Conservation (phyloP, 92 coral and sea anemone genomes). For the Isaurus tuberculatus region DNA sequence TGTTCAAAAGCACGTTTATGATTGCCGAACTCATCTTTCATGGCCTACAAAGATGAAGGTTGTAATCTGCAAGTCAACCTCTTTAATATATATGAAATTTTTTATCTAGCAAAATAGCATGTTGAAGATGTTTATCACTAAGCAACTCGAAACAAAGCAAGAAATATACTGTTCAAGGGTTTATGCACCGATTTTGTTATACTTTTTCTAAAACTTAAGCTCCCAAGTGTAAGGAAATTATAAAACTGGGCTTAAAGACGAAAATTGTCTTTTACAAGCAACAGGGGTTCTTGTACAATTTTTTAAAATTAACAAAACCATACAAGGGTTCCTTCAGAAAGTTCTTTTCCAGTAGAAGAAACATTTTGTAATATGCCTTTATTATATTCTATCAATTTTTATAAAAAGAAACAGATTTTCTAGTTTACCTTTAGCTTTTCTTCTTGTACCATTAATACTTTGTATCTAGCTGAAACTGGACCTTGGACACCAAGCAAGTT, state of each 20-base stretch:
- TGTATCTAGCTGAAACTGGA: conserved; percentile 89
- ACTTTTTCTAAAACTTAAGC: too few relatives aligned
- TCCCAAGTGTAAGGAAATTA: neutral
- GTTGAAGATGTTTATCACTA: neutral
- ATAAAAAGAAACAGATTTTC: neutral
- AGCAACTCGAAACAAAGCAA: neutral
- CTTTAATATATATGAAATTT: too few relatives aligned
- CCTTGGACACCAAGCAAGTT: conserved; percentile 84
- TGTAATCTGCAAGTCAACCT: neutral
- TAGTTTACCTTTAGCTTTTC: conserved; percentile 81
- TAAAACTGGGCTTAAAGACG: neutral
- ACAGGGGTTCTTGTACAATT: too few relatives aligned
- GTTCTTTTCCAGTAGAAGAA: too few relatives aligned
- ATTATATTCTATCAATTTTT: too few relatives aligned
- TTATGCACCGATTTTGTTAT: too few relatives aligned
- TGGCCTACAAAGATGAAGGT: conserved; percentile 49
- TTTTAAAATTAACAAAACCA: too few relatives aligned
- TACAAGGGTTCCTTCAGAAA: too few relatives aligned
- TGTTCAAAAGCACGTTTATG: conserved; percentile 82
- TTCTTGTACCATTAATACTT: conserved; percentile 83
- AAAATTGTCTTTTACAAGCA: neutral
- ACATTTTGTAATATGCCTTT: too few relatives aligned
- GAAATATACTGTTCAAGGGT: too few relatives aligned
- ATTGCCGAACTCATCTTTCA: conserved; percentile 76
- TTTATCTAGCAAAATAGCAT: too few relatives aligned